phyloP scores from a whole-genome alignment of 2,797 vertebrate species.

The Enteromius thamalakanensis region DNA sequence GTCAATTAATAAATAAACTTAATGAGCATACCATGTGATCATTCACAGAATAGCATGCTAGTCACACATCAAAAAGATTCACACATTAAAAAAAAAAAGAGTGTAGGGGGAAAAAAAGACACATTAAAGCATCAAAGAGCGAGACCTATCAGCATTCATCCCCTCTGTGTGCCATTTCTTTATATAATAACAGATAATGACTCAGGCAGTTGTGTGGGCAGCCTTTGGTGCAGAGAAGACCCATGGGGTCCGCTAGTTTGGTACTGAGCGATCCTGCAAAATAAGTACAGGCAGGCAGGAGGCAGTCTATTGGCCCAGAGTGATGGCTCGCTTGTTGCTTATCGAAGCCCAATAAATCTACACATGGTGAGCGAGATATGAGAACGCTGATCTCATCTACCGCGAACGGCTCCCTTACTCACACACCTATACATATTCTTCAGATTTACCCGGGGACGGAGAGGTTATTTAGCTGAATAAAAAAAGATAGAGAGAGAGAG shows the following conservation, averaged over 20 bases:
- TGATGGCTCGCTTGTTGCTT: constrained; percentile 89
- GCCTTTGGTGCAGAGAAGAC: constrained; percentile 72
- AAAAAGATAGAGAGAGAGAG: constrained; percentile 64
- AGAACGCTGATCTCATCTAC: constrained; percentile 91
- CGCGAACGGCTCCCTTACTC: constrained; percentile 83
- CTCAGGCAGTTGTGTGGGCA: constrained; percentile 70
- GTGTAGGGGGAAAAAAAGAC: constrained; percentile 56
- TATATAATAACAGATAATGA: constrained; percentile 95
- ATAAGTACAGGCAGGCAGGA: constrained; percentile 86
- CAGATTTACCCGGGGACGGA: constrained; percentile 85
- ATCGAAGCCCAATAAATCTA: constrained; percentile 95
- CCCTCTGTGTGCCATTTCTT: constrained; percentile 79
- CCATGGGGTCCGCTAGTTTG: constrained; percentile 75
- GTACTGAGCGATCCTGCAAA: constrained; percentile 89
- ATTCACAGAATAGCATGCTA: not conserved
- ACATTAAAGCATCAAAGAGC: constrained; percentile 52
- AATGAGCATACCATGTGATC: not conserved
- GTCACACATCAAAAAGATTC: not conserved
- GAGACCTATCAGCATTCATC: constrained; percentile 23
- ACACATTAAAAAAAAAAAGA: not conserved
- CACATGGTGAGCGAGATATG: constrained; percentile 88
- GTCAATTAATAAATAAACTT: not conserved
- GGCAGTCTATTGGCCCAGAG: constrained; percentile 88
- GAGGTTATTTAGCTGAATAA: constrained; percentile 80
- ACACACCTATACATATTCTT: constrained; percentile 79